Evolutionary conservation across 37 sponge, comb jelly and placozoan genomes (phyloP).

Genomic region (Ianthella basta): DNA sequence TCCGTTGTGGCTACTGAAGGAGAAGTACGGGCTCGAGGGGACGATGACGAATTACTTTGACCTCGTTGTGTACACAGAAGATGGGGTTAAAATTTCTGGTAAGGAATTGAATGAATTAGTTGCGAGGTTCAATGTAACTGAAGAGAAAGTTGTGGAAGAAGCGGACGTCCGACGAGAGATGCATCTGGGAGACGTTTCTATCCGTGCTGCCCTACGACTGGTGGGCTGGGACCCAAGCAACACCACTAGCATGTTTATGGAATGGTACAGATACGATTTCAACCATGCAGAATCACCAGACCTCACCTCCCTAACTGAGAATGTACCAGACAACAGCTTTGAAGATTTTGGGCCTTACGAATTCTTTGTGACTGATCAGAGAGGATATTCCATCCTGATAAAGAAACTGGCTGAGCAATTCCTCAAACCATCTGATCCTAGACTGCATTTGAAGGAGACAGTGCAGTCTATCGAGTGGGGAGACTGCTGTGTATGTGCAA

Average conservation of each 20-base stretch:
- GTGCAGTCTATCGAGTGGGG: constrained; percentile 51
- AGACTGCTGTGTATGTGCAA: constrained; percentile 62
- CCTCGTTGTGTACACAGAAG: not conserved
- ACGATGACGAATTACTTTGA: not conserved
- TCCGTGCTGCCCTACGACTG: constrained; percentile 10
- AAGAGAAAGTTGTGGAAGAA: not conserved
- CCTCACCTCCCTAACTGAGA: constrained; percentile 13
- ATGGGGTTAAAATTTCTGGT: not conserved
- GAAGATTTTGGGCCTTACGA: constrained; percentile 9
- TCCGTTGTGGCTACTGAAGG: constrained; percentile 36
- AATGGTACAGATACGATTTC: constrained; percentile 39
- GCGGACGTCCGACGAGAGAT: not conserved
- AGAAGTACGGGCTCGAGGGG: not conserved
- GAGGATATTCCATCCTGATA: constrained; percentile 25
- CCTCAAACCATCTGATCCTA: constrained; percentile 7
- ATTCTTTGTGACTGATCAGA: constrained; percentile 42
- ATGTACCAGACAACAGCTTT: not conserved
- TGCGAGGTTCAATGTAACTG: not conserved
- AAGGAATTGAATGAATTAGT: not conserved
- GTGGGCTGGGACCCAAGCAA: constrained; percentile 6
- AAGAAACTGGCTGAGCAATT: constrained; percentile 18
- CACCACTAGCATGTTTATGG: not conserved
- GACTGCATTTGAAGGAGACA: constrained; percentile 32
- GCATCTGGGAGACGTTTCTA: constrained; percentile 4
- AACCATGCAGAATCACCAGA: constrained; percentile 22